Evolutionary conservation across 1,140 invertebrate genomes (phyloP), one percentile per base, ranked within the genome.

Genomic region (Tetragonula clypearis): DNA sequence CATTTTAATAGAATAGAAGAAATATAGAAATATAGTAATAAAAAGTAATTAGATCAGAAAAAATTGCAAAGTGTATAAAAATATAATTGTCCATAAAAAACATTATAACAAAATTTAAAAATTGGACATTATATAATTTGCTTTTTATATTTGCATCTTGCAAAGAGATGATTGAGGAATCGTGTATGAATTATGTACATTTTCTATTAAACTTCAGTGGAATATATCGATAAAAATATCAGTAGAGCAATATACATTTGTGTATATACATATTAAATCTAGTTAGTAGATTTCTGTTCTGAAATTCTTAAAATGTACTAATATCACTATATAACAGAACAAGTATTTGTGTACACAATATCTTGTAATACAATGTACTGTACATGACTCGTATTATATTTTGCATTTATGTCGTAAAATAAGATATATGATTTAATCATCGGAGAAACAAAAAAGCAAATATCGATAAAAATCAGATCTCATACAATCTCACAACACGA

Each of bases 101-200:
- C 0, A 6, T 26, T 49, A 26, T 60, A 53, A 35, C 0, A 55
- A 79, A 60, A 71, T n/a, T 60, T 0, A 19, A 26, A 78, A 72
- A 69, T 41, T 21, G 17, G 12, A 60, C n/a, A 5, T 58, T 71
- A 41, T 65, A 73, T 80, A 84, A 79, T 60, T 72, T 75, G 60
- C 66, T 83, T 41, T 81, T 87, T 82, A 84, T 86, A 71, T 90
- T 76, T 85, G 66, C 87, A 79, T 90, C 73, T 86, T 87, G 69
- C 76, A 90, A 86, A 89, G 53, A 89, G 68, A 85, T 65, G 77
- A 30, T 77, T 71, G n/a, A 30, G n/a, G 55, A 76, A 78, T 79
- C 62, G 68, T 77, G 60, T 78, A 77, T 86, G 79, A 77, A 87
- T 82, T 90, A 87, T 90, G 77, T 90, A 85, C 82, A 89, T 73